Base-by-base conservation (phyloP, 2,797 vertebrate species). In the Channa striata region DNA sequence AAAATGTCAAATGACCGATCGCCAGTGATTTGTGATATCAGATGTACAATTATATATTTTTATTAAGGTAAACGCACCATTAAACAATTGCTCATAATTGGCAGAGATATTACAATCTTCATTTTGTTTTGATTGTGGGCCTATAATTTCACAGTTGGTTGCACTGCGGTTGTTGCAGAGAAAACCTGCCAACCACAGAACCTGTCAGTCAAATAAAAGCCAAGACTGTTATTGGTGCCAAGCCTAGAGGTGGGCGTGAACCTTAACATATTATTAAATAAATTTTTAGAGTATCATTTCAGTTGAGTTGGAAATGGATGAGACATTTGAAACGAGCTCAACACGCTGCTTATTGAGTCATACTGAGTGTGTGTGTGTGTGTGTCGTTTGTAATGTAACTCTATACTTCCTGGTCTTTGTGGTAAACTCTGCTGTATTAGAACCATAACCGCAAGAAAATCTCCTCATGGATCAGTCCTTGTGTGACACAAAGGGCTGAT, bases 391-490 rank as follows among this genome's bases (percentile, higher is more conserved):
- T 71, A 78, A 69, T 70, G 74, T 76, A 78, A 85, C 75, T 67
- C 74, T 69, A 72, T 69, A 74, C 77, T 81, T 82, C 75, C 77
- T 77, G 67, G 75, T 83, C 73, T 77, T 87, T 90, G 87, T 61
- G 82, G 89, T 92, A 80, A 88, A 89, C 82, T 85, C 66, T 64
- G 77, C 78, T 63, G 65, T 84, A 90, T 91, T 89, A 90, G 85
- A 87, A 89, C 74, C 82, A 87, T 88, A 92, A 92, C 90, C 91
- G 71, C 86, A 92, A 87, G 87, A 90, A 91, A 91, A 86, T 87
- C 91, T 88, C 85, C 81, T 79, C 81, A 85, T 46, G 81, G 88
- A 92, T 91, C 86, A 85, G 78, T 76, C 73, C 73, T 81, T 42
- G 74, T 90, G 77, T 59, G 79, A 88, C 86, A 93, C 92, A 93